Evolutionary conservation across 2,113 vertebrate species (phyloP), one percentile per base, ranked within the genome.

Genomic region (Scytalopus superciliaris): DNA sequence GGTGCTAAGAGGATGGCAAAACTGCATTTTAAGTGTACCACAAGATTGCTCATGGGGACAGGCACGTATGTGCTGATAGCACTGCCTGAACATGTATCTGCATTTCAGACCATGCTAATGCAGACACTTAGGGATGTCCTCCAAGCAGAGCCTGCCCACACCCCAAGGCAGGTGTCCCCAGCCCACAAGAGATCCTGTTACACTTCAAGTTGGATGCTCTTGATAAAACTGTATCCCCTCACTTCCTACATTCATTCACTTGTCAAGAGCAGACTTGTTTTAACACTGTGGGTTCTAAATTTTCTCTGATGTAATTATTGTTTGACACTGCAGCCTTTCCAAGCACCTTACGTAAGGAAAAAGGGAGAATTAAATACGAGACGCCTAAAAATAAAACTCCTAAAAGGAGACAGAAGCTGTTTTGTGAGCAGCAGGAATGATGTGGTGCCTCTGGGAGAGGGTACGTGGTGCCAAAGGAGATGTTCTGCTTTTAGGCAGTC

Each of bases 271-370:
- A 96, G 78, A 68, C 86, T 94, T 40, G 8, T 95, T 96, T 97
- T 87, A 93, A 87, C 84, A 60, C 53, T 59, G 62, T 82, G 79
- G 84, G 75, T 93, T 94, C 87, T 94, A 95, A 91, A 94, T 96
- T 96, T 96, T 93, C 90, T 95, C 84, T 96, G 92, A 93, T 96
- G 84, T 90, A 97, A 95, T 96, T 97, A 96, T 83, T 94, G 87
- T 94, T 97, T 96, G 94, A 97, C 90, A 95, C 93, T 76, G 50
- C 90, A 96, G 90, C 84, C 92, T 79, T 87, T 96, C 94, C 93
- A 81, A 95, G 88, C 39, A 77, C 94, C 95, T 94, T 90, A 93
- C 45, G 31, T 93, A 90, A 92, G 56, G 87, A 92, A 94, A 94
- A 92, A 70, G 69, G 84, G 73, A 87, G 92, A 96, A 94, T 96